Evolutionary conservation across 2,888 invertebrate species (phyloP).

Genomic region (Carcina quercana): DNA sequence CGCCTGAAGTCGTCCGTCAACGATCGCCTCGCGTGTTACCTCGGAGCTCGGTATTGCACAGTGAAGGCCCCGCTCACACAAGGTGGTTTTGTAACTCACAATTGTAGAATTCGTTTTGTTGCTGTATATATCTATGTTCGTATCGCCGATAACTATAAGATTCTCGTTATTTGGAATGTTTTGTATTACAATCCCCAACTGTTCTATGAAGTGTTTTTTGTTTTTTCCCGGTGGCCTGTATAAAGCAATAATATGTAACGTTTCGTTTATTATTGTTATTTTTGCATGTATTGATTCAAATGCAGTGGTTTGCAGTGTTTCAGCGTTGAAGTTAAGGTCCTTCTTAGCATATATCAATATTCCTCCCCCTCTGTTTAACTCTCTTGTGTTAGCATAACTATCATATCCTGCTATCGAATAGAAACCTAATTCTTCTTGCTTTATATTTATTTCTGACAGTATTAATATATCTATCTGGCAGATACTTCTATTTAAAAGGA

Average conservation of each 20-base stretch:
- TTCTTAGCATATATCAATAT: constrained; percentile 1
- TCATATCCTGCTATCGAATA: constrained; percentile 5
- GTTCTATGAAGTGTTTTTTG: not conserved
- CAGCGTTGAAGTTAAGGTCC: not conserved
- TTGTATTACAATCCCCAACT: not conserved
- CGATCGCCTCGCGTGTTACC: not conserved
- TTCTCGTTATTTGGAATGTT: not conserved
- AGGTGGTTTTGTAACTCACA: not conserved
- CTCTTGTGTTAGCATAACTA: constrained; percentile 1
- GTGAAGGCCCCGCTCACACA: constrained; percentile 5
- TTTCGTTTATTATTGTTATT: not conserved
- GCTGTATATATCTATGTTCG: not conserved
- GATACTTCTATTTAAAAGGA: not conserved
- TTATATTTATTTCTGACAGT: constrained; percentile 8
- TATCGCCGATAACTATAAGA: not conserved
- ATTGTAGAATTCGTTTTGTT: not conserved
- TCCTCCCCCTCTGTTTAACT: constrained; percentile 5
- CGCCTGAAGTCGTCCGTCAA: not conserved
- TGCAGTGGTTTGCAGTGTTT: not conserved
- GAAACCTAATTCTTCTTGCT: constrained; percentile 1
- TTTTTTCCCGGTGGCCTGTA: not conserved
- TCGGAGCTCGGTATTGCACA: not conserved
- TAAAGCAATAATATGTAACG: not conserved
- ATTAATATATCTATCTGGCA: constrained; percentile 4
- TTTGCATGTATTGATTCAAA: not conserved